These are phyloP conservation scores for Anagyrus pseudococci DNA, from an alignment of 2,888 invertebrate genomes.

Conservation along the genomic window DNA sequence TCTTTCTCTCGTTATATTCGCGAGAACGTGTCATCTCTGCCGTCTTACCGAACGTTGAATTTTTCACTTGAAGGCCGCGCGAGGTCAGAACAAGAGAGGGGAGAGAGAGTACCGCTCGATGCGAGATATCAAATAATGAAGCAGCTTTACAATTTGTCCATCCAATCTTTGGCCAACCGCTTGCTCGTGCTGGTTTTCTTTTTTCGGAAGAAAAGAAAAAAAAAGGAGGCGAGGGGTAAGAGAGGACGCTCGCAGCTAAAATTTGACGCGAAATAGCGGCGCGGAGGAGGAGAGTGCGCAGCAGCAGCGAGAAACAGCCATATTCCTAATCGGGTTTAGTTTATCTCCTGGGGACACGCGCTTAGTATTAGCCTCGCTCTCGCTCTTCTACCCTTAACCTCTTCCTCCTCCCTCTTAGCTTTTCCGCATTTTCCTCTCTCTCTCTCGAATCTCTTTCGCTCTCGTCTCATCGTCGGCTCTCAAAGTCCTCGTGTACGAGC, in stretches of 20 bases:
- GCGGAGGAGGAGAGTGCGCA: background rate
- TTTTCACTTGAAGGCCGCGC: background rate
- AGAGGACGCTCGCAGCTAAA: conserved; percentile 3
- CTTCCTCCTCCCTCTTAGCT: no score
- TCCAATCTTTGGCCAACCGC: background rate
- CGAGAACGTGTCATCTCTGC: background rate
- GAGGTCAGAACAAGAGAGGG: no score
- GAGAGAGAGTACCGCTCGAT: no score
- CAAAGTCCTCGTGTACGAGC: background rate
- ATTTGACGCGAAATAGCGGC: conserved; percentile 17
- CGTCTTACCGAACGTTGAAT: no score
- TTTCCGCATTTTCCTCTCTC: conserved; percentile 29
- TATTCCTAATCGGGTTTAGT: conserved; percentile 51
- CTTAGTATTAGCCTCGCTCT: conserved; percentile 45
- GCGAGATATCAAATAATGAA: no score
- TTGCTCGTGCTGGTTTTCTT: background rate
- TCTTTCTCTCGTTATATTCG: no score
- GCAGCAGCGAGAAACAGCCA: conserved; percentile 9
- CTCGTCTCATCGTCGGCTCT: conserved; percentile 1
- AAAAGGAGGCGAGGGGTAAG: background rate
- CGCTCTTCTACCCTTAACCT: background rate
- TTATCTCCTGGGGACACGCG: conserved; percentile 54
- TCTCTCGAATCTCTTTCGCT: conserved; percentile 33
- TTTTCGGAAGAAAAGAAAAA: background rate
- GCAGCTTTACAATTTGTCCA: background rate